Base-by-base conservation (phyloP, 2,113 vertebrate species). In the Lamprologus callipterus region DNA sequence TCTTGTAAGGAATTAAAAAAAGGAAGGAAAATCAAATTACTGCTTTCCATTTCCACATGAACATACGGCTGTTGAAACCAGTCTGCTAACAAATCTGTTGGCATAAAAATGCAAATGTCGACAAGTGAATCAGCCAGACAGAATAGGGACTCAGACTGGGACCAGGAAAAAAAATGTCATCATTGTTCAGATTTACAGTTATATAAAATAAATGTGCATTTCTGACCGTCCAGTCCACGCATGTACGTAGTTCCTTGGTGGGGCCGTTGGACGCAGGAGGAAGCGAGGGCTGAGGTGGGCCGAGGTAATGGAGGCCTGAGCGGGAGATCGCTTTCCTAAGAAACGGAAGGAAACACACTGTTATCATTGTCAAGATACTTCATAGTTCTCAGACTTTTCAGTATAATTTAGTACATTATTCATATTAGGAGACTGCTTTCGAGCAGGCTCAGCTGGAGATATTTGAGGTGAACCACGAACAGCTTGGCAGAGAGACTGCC, bases 311-410 rank as follows among this genome's bases (percentile, higher is more conserved):
- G 78, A 99, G 97, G 86, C 99, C 99, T 28, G 99, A 98, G 78
- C 99, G 97, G 63, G 98, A 99, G 95, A 99, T 99, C n/a, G 98
- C 98, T 95, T 99, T 99, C 97, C 99, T 99, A 94, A 10, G 23
- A 88, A 85, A 31, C 10, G 21, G 7, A 78, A 78, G 26, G 17
- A 78, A 78, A 78, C 17, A 75, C 26, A 78, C 4, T 0, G 7
- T 33, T 51, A 51, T n/a, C 26, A 51, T 51, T 78, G 45, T 51
- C 26, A 78, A 51, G 26, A 78, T 51, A 51, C 73, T 78, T 78
- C 26, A 51, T 51, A 51, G 2, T 49, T 35, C 19, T 63, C 55
- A 0, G n/a, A 86, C 58, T 60, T 82, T 83, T 68, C 33, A 42
- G 78, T 73, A 73, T 83, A 57, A 84, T 79, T 86, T 14, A 82